Evolutionary conservation across 2,113 vertebrate genomes (phyloP).

Genomic region (Platysteira castanea): DNA sequence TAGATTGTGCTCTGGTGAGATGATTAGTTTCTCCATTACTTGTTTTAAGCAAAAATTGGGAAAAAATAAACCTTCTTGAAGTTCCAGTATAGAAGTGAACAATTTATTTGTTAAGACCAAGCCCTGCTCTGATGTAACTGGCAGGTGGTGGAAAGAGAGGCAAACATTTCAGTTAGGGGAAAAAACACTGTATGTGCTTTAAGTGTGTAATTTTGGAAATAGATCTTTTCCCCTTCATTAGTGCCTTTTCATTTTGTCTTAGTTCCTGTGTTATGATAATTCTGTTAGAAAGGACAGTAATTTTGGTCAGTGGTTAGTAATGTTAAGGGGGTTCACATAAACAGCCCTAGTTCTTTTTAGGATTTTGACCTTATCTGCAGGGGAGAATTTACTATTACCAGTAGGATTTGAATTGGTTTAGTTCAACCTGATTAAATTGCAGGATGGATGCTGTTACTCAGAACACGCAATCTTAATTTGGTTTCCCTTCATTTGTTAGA

Average conservation of each 20-base stretch:
- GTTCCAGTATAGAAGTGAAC: background rate
- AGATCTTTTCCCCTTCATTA: background rate
- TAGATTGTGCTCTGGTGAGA: background rate
- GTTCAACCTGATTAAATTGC: background rate
- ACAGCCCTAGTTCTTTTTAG: background rate
- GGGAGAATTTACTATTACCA: background rate
- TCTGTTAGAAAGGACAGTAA: background rate
- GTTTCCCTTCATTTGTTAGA: conserved; percentile 8
- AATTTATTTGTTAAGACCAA: background rate
- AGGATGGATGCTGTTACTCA: background rate
- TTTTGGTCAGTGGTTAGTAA: background rate
- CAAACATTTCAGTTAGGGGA: background rate
- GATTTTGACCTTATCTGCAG: background rate
- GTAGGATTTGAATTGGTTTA: background rate
- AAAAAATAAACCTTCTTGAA: background rate
- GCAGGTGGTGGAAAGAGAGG: background rate
- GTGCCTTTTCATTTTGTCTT: background rate
- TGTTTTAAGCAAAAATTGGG: background rate
- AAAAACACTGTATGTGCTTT: background rate
- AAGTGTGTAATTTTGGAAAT: background rate
- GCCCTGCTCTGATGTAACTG: background rate
- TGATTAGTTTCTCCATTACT: background rate
- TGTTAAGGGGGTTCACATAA: background rate
- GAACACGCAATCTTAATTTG: background rate
- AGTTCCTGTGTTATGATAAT: background rate